phyloP scores from a whole-genome alignment of 2,797 vertebrate genomes.

The Sebastes kiyomatsui region DNA sequence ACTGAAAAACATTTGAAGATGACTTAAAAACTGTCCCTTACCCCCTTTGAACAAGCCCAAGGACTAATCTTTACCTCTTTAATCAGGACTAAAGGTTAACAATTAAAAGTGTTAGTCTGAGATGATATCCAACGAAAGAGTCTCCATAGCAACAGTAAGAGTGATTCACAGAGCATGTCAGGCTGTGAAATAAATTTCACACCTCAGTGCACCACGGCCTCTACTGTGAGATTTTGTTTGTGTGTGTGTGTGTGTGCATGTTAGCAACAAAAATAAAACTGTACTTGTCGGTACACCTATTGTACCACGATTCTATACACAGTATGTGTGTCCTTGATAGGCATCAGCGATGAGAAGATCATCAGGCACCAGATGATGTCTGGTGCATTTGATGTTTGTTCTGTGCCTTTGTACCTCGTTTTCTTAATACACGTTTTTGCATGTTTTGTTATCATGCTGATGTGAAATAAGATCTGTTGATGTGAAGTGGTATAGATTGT shows the following conservation, averaged over 20 bases:
- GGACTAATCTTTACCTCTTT: slow-evolving; percentile 36
- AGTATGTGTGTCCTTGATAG: not conserved
- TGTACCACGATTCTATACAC: slow-evolving; percentile 1
- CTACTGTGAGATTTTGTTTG: slow-evolving; percentile 46
- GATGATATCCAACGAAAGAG: slow-evolving; percentile 71
- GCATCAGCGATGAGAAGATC: not conserved
- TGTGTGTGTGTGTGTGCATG: slow-evolving; percentile 16
- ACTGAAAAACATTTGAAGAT: not conserved
- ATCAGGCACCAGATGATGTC: not conserved
- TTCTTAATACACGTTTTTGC: not conserved
- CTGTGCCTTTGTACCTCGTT: not conserved
- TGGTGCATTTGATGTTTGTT: not conserved
- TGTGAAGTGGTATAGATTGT: not conserved
- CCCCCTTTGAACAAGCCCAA: slow-evolving; percentile 14
- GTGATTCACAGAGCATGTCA: slow-evolving; percentile 77
- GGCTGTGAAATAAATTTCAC: slow-evolving; percentile 80
- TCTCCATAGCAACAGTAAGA: slow-evolving; percentile 80
- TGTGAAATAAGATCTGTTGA: not conserved
- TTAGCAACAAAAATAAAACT: slow-evolving; percentile 42
- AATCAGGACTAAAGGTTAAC: slow-evolving; percentile 74
- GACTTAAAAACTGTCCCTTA: not conserved
- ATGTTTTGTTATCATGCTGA: not conserved
- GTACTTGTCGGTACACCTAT: slow-evolving; percentile 16
- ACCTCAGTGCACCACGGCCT: slow-evolving; percentile 63
- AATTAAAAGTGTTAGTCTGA: slow-evolving; percentile 76